phyloP scores from a whole-genome alignment of 92 coral and sea anemone genomes.

The Epizoanthus scotinus region DNA sequence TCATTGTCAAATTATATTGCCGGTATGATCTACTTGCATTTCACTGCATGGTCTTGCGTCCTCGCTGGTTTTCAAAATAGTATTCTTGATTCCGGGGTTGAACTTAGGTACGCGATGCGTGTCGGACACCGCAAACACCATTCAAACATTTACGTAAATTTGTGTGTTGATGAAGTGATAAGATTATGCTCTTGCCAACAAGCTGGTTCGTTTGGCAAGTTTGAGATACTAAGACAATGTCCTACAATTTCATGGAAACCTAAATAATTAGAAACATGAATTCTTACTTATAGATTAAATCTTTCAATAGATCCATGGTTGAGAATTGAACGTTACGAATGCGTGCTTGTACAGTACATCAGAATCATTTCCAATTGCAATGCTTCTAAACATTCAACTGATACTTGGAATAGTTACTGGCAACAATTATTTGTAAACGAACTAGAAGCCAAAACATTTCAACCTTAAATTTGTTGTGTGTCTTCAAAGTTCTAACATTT shows the following conservation, averaged over 20 bases:
- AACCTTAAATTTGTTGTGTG: not conserved
- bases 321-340: not conserved
- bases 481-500: conserved; percentile 1
- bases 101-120: conserved; percentile 9
- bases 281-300: not conserved
- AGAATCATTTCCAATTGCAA: not conserved
- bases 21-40: too few species aligned
- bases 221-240: not conserved
- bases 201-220: not conserved
- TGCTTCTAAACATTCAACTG: not conserved
- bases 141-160: conserved; percentile 6
- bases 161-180: conserved; percentile 1
- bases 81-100: not conserved
- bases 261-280: not conserved
- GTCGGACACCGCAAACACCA: not conserved
- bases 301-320: not conserved
- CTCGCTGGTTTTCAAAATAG: not conserved
- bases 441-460: conserved; percentile 2
- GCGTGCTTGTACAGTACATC: not conserved
- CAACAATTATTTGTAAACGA: not conserved
- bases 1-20: too few species aligned
- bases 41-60: too few species aligned
- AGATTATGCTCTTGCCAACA: conserved; percentile 2
- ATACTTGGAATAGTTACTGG: not conserved
- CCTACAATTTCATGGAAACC: not conserved